Evolutionary conservation across 2,113 vertebrate species (phyloP), one percentile per base, ranked within the genome.

Genomic region (Hassar affinis): DNA sequence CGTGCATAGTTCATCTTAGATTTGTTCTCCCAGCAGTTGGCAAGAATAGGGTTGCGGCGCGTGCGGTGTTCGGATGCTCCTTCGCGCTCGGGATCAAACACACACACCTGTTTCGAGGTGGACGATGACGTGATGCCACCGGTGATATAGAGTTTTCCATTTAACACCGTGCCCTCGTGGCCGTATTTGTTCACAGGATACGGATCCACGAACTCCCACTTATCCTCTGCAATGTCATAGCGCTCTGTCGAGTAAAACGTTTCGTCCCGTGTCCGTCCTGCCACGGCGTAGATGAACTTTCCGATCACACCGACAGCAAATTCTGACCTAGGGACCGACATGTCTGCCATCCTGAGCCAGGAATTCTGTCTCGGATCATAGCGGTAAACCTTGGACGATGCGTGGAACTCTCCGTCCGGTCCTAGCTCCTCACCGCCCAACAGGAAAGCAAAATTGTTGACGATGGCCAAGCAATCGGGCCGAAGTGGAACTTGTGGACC

Each of bases 1-100:
- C 98, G 96, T 3, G 98, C 98, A 3, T 99, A 99, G 94, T 99
- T 99, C 98, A 99, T 99, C 93, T 98, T 99, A 90, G 97, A 98
- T 90, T 98, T 99, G 92, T 99, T 99, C 92, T 99, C 97, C 98
- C 98, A 99, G 91, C 98, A 99, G 94, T 95, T 96, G 90, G 95
- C 95, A 83, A 96, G 95, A 15, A 96, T 94, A 89, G 96, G 93
- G 57, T 94, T 95, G 87, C 95, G 94, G 81, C 97, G 95, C 62
- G 96, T 96, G 88, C 96, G 95, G 84, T 96, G 96, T 18, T 97
- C 95, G 42, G 95, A 90, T 14, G 94, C 93, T 2, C 95, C 96
- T 89, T 98, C 98, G 90, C 97, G 96, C 84, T 96, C 97, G 3
- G 98, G 98, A 84, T 99, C 98, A 78, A 99, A 99, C 47, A 99